Base-by-base conservation (phyloP, 1,140 invertebrate genomes). In the Leguminivora glycinivorella region DNA sequence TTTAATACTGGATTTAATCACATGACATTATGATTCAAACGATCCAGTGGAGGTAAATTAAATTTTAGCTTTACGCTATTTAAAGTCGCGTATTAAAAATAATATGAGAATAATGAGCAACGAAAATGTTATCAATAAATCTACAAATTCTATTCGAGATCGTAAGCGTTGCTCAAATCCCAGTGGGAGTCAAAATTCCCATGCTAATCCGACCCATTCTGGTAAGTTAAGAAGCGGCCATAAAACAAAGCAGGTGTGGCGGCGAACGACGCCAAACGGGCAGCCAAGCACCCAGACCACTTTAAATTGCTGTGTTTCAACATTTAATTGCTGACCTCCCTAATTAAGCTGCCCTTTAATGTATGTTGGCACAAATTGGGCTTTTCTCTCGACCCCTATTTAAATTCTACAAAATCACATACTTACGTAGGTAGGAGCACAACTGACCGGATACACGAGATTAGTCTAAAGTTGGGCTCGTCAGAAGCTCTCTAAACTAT, bases 271-370 rank as follows among this genome's bases (percentile, higher is more conserved):
- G 56, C 25, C 56, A n/a, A 25, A 58, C 58, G 26, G 58, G 58
- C 29, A 58, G 56, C 56, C 47, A 52, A 58, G 24, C 25, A n/a
- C 26, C 29, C 58, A 31, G 43, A 17, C 69, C 58, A 70, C 56
- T 70, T 70, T 31, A 70, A 70, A 60, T 31, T 31, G 67, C 22
- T 67, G 56, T 70, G 52, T 70, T 70, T 60, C 70, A 76, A 76
- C 70, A 76, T 74, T 76, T 72, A 74, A 76, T 69, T 76, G 74
- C 66, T 47, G 63, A 56, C 74, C 74, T 67, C 12, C 58, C 69
- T 72, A 75, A 75, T 75, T 75, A 72, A 69, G 66, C 58, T 63
- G 58, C 25, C 58, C 58, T 29, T 60, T 63, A 63, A 63, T 63
- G 26, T 63, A 17, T 63, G 58, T 63, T 29, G 26, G 58, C 25